These are phyloP conservation scores for Loriculus beryllinus DNA, from an alignment of 2,797 vertebrate species.

Conservation along the genomic window DNA sequence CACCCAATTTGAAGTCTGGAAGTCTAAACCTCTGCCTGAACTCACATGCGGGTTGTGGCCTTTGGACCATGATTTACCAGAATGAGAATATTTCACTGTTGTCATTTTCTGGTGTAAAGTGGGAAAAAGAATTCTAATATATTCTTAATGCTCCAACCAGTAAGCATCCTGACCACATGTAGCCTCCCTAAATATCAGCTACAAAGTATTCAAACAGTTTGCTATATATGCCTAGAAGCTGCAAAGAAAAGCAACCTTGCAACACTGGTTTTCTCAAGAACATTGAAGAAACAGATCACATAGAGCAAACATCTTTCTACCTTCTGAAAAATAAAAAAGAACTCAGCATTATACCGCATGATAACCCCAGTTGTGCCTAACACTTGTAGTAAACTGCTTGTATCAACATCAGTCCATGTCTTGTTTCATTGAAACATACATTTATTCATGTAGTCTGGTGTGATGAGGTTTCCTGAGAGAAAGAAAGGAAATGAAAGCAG, in stretches of 20 bases:
- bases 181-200: neutral
- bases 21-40: neutral
- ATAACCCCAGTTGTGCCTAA: neutral
- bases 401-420: neutral
- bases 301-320: neutral
- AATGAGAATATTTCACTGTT: neutral
- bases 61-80: neutral
- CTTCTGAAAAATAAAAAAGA: neutral
- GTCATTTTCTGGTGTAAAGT: neutral
- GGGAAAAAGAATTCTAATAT: neutral
- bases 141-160: neutral
- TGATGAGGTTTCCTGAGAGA: neutral
- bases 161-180: neutral
- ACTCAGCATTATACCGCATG: accelerated
- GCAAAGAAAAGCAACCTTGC: neutral
- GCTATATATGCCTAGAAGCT: neutral
- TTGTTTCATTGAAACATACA: neutral
- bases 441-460: neutral
- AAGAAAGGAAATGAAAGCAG: neutral
- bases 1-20: neutral
- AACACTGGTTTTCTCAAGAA: neutral
- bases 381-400: neutral
- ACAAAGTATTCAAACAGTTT: neutral
- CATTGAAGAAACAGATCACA: neutral
- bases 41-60: neutral